phyloP scores from a whole-genome alignment of 2,888 invertebrate genomes.

The Pyrocoelia pectoralis region DNA sequence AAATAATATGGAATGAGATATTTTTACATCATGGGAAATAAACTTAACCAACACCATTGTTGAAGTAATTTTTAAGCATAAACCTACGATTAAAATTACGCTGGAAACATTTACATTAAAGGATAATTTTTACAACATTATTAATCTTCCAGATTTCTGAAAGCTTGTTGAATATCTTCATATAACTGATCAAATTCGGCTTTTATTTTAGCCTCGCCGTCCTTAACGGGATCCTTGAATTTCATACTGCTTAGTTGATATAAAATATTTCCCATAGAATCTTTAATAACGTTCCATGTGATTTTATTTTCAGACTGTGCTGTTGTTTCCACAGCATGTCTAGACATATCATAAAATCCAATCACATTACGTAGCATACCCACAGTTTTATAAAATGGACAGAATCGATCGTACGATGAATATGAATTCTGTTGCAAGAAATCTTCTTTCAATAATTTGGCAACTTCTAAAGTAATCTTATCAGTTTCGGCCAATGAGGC shows the following conservation, averaged over 20 bases:
- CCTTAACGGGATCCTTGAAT: constrained; percentile 99
- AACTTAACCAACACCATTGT: constrained; percentile 20
- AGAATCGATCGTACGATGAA: constrained; percentile 94
- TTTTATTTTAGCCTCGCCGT: constrained; percentile 97
- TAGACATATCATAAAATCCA: constrained; percentile 96
- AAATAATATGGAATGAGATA: constrained; percentile 33
- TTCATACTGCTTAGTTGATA: constrained; percentile 99
- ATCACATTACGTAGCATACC: constrained; percentile 99
- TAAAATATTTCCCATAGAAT: constrained; percentile 94
- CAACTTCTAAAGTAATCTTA: constrained; percentile 99
- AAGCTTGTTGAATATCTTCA: constrained; percentile 96
- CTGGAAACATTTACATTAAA: constrained; percentile 13
- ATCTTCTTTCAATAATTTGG: constrained; percentile 98
- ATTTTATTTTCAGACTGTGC: constrained; percentile 99
- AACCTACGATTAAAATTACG: constrained; percentile 17
- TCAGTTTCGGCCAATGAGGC: constrained; percentile 98
- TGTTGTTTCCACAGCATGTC: constrained; percentile 97
- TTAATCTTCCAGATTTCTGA: constrained; percentile 98
- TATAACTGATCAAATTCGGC: constrained; percentile 95
- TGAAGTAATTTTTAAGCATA: constrained; percentile 27
- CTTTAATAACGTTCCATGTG: constrained; percentile 97
- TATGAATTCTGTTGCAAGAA: constrained; percentile 99
- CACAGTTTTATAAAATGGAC: constrained; percentile 99
- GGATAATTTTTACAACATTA: constrained; percentile 42
- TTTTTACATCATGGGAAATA: constrained; percentile 19